phyloP scores from a whole-genome alignment of 2,113 vertebrate genomes.

The Otolemur garnettii region DNA sequence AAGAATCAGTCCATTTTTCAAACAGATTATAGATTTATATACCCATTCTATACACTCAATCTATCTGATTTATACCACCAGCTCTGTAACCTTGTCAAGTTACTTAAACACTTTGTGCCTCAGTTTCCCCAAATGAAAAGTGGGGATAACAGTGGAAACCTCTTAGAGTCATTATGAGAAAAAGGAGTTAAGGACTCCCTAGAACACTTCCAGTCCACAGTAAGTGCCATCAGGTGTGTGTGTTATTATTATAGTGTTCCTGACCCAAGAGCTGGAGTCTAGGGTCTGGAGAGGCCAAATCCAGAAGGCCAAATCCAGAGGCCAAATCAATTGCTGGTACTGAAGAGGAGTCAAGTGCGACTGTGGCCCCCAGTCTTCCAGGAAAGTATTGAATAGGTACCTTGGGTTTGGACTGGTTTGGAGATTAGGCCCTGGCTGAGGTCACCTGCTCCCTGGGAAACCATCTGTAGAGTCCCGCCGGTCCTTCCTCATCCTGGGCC shows the following conservation, averaged over 20 bases:
- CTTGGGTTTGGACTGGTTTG: neutral
- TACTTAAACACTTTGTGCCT: neutral
- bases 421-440: neutral
- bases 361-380: neutral
- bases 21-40: neutral
- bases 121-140: neutral
- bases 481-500: neutral
- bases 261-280: neutral
- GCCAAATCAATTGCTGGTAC: too few species aligned
- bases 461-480: neutral
- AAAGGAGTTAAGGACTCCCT: too few species aligned
- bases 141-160: neutral
- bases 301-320: neutral
- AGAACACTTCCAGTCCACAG: neutral
- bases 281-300: too few species aligned
- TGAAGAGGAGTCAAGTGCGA: neutral
- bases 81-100: neutral
- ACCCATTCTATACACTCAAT: neutral
- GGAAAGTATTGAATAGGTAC: neutral
- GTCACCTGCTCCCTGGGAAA: neutral
- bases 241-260: too few species aligned
- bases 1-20: neutral
- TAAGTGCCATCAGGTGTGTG: fast-evolving
- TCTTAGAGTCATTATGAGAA: neutral
- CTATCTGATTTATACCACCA: neutral